Percentiles rank a stretch among this genome's conserved stretches.
These are phyloP conservation scores for Zygaena filipendulae DNA, from an alignment of 2,888 invertebrate genomes.

Conservation along the genomic window DNA sequence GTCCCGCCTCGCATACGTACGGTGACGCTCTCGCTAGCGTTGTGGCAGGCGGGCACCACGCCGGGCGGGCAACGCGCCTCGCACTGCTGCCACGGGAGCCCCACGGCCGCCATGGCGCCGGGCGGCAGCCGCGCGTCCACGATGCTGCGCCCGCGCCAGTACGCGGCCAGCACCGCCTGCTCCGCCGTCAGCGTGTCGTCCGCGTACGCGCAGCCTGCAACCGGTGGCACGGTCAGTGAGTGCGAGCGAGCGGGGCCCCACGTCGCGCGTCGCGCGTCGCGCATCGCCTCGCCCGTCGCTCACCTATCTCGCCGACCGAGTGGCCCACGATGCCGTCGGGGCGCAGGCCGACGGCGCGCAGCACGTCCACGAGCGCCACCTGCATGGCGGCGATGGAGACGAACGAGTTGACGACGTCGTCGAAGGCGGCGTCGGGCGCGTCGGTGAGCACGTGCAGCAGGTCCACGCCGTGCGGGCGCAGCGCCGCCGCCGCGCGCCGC, in stretches of 20 bases:
- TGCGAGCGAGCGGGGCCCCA: too few relatives aligned
- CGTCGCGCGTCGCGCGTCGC: too few relatives aligned
- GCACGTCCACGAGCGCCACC: conserved; percentile 92
- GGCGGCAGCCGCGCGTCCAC: conserved; percentile 76
- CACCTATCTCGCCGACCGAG: conserved; percentile 89
- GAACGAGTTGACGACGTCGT: conserved; percentile 90
- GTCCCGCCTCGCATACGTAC: conserved; percentile 22
- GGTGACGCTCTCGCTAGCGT: conserved; percentile 93
- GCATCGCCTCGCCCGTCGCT: too few relatives aligned
- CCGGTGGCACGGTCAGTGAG: too few relatives aligned
- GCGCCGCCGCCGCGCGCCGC: conserved; percentile 76
- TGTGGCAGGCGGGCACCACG: conserved; percentile 93
- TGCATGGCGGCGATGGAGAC: conserved; percentile 96
- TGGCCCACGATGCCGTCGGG: conserved; percentile 98
- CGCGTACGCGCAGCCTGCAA: conserved; percentile 91
- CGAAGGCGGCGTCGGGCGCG: conserved; percentile 80
- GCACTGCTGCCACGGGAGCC: conserved; percentile 88
- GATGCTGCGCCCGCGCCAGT: conserved; percentile 90
- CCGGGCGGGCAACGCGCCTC: conserved; percentile 79
- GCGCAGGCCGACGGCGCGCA: conserved; percentile 77
- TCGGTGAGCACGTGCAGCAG: conserved; percentile 83
- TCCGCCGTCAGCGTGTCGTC: conserved; percentile 95
- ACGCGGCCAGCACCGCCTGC: conserved; percentile 94
- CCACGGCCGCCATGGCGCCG: conserved; percentile 94
- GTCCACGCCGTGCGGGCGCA: conserved; percentile 84